phyloP scores from a whole-genome alignment of 2,888 invertebrate genomes.

The Platynereis dumerilii region DNA sequence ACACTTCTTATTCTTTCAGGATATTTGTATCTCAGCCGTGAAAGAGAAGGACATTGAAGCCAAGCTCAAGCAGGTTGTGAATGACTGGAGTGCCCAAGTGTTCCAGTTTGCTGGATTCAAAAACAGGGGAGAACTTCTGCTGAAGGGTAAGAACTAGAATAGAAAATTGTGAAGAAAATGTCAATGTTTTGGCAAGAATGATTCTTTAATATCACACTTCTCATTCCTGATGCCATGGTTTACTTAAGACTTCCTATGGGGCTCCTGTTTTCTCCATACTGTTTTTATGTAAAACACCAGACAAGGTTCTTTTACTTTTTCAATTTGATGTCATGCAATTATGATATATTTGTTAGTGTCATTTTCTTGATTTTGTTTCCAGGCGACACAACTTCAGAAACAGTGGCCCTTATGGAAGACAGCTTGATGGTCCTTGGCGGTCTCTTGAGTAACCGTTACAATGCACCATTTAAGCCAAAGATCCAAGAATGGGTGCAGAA shows the following conservation, averaged over 20 bases:
- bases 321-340: too few relatives aligned
- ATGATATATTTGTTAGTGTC: too few relatives aligned
- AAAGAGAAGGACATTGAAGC: constrained; percentile 98
- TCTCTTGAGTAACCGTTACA: constrained; percentile 90
- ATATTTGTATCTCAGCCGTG: constrained; percentile 97
- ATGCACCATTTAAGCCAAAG: constrained; percentile 94
- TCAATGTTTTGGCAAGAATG: neutral
- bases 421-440: constrained; percentile 95
- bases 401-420: constrained; percentile 92
- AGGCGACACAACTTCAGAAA: constrained; percentile 94
- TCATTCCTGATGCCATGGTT: too few relatives aligned
- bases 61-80: constrained; percentile 90
- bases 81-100: constrained; percentile 90
- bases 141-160: constrained; percentile 67
- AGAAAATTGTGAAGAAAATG: neutral
- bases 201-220: too few relatives aligned
- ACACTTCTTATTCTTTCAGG: constrained; percentile 69
- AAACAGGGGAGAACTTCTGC: constrained; percentile 88
- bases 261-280: constrained; percentile 1
- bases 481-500: constrained; percentile 97
- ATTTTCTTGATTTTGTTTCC: constrained; percentile 1
- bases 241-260: neutral
- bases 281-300: constrained; percentile 13
- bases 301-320: too few relatives aligned
- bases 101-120: constrained; percentile 94